These are phyloP conservation scores for Nephrotoma guestfalica DNA, from an alignment of 2,888 invertebrate species.

Conservation along the genomic window DNA sequence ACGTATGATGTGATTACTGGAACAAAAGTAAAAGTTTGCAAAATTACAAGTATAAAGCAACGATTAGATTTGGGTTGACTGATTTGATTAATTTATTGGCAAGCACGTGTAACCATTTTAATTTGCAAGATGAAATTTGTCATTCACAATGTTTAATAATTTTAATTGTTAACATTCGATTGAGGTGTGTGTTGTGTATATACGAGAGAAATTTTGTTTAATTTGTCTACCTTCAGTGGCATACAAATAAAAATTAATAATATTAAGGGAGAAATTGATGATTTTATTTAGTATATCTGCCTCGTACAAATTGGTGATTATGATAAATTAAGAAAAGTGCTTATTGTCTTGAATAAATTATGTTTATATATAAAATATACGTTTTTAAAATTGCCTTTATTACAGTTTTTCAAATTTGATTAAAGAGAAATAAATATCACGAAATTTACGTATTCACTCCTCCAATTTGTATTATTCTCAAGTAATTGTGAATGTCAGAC, in stretches of 20 bases:
- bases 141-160: not conserved
- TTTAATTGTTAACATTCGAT: not conserved
- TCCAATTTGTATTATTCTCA: no score
- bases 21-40: not conserved
- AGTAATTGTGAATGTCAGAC: no score
- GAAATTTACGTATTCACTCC: no score
- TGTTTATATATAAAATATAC: no score
- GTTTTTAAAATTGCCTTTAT: no score
- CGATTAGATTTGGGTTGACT: not conserved
- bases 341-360: no score
- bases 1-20: not conserved
- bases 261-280: not conserved
- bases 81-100: not conserved
- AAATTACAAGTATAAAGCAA: not conserved
- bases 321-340: no score
- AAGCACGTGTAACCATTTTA: not conserved
- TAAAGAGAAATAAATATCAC: no score
- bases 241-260: not conserved
- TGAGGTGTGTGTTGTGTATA: not conserved
- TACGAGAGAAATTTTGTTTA: not conserved
- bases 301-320: no score
- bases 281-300: not conserved
- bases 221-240: no score
- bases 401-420: no score
- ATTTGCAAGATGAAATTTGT: not conserved